These are phyloP conservation scores for Macrotis lagotis DNA, from an alignment of 2,113 vertebrate species.

Conservation along the genomic window DNA sequence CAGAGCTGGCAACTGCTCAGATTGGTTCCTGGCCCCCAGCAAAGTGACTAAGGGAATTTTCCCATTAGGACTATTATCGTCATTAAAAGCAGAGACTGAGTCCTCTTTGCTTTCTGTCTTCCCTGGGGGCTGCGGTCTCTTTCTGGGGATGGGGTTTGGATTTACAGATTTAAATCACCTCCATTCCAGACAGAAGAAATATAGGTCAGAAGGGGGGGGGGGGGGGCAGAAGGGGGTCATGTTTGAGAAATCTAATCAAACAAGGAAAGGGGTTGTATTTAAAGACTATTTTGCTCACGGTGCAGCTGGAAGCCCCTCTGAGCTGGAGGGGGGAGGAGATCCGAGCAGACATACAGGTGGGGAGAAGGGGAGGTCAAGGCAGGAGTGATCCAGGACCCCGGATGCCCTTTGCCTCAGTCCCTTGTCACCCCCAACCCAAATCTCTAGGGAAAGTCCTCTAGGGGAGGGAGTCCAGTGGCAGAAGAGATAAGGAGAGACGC, in stretches of 20 bases:
- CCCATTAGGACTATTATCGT: background rate
- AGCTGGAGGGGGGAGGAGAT: background rate
- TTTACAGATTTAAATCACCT: background rate
- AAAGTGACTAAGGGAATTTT: slow-evolving; percentile 3
- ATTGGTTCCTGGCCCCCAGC: background rate
- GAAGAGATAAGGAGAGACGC: background rate
- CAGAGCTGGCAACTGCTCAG: slow-evolving; percentile 5
- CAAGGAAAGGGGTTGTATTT: background rate
- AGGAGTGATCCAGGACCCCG: background rate
- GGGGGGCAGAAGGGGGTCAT: background rate
- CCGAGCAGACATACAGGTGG: background rate
- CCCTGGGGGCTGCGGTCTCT: background rate
- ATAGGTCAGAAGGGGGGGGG: background rate
- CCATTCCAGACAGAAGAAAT: background rate
- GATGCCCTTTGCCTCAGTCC: background rate
- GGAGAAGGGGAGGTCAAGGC: background rate
- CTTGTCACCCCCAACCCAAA: background rate
- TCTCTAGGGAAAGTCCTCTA: background rate
- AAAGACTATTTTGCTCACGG: background rate
- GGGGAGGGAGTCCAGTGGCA: background rate
- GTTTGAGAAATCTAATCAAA: background rate
- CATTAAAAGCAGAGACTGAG: background rate
- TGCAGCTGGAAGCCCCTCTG: background rate
- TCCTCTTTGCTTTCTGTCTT: background rate
- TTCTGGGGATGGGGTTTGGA: background rate